Conservation (phyloP, 2,888 invertebrate genomes). For the Caenorhabditis imperialis region DNA sequence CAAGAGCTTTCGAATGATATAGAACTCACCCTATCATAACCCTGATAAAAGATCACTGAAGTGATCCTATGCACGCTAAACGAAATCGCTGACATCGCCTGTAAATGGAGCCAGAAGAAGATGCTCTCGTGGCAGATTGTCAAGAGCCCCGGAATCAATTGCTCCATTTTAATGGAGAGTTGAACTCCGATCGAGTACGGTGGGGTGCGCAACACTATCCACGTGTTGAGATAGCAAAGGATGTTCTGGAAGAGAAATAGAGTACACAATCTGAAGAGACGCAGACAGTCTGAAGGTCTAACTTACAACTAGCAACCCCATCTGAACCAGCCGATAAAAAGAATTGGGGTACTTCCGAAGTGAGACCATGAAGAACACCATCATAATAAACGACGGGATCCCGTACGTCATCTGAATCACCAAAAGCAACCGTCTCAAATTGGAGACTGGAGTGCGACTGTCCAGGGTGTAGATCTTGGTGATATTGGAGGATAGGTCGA, state of each 20-base stretch:
- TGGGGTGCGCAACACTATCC: constrained; percentile 10
- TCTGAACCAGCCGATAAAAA: constrained; percentile 24
- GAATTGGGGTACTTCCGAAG: constrained; percentile 8
- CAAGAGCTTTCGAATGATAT: too few relatives aligned
- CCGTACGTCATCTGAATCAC: constrained; percentile 12
- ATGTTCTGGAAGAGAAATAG: constrained; percentile 2
- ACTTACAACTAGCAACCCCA: constrained; percentile 18
- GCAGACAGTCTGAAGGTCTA: too few relatives aligned
- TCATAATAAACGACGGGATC: constrained; percentile 1
- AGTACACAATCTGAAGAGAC: too few relatives aligned
- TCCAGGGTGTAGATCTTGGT: too few relatives aligned
- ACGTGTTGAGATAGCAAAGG: constrained; percentile 17
- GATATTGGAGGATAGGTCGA: too few relatives aligned
- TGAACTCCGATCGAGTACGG: not conserved
- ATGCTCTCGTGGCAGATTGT: not conserved
- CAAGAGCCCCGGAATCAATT: not conserved
- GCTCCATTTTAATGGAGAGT: too few relatives aligned
- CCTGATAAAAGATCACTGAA: not conserved
- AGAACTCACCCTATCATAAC: too few relatives aligned
- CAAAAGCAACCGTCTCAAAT: too few relatives aligned
- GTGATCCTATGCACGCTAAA: not conserved
- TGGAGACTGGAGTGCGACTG: too few relatives aligned
- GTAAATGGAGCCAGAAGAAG: not conserved
- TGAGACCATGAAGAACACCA: constrained; percentile 1
- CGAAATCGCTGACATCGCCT: not conserved